A percentile compares a stretch with the other conserved stretches of the same genome.
Evolutionary conservation across 2,888 invertebrate genomes (phyloP).

Genomic region (Iselma pallidipennis): DNA sequence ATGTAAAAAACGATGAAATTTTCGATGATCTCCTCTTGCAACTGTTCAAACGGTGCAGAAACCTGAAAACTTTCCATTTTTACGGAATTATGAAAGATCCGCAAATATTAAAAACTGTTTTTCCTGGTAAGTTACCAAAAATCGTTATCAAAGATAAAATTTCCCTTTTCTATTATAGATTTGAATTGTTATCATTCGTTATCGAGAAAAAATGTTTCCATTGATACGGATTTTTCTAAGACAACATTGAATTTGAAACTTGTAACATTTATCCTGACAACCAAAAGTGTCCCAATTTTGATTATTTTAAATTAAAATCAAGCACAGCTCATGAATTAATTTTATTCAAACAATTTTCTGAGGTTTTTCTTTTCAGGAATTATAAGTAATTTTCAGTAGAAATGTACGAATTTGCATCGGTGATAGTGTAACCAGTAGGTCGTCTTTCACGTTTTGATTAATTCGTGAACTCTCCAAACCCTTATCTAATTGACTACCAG

Average conservation of each 20-base stretch:
- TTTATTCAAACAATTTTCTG: too few species aligned
- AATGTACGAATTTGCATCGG: conserved; percentile 23
- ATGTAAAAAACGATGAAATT: conserved; percentile 55
- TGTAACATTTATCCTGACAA: too few species aligned
- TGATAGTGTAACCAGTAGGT: conserved; percentile 8
- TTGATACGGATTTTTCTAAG: too few species aligned
- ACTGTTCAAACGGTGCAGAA: conserved; percentile 53
- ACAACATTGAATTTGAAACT: too few species aligned
- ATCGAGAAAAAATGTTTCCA: too few species aligned
- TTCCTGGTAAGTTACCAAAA: not conserved
- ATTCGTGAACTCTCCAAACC: not conserved
- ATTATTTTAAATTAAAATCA: too few species aligned
- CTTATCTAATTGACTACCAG: conserved; percentile 30
- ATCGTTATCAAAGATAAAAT: too few species aligned
- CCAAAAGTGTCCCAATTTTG: too few species aligned
- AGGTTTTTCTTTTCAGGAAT: too few species aligned
- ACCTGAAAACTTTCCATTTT: conserved; percentile 54
- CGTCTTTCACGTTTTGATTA: not conserved
- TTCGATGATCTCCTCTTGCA: conserved; percentile 56
- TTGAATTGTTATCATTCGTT: too few species aligned
- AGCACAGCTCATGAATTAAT: too few species aligned
- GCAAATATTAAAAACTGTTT: not conserved
- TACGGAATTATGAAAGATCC: conserved; percentile 49
- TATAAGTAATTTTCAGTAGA: conserved; percentile 11
- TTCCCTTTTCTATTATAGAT: too few species aligned